Conservation (phyloP, 2,888 invertebrate genomes). For the Phalera bucephala region DNA sequence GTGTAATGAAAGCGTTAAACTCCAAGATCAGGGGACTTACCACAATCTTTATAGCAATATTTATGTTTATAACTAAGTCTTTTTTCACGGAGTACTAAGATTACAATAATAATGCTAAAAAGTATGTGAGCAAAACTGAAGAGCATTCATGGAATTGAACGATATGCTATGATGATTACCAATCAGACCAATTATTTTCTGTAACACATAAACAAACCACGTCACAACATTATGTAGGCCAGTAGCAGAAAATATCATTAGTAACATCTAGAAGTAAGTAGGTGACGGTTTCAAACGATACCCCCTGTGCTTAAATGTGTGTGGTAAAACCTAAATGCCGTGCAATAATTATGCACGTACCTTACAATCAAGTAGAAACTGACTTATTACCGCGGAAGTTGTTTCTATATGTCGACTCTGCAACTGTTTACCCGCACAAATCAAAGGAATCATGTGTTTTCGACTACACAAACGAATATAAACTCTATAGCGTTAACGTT, state of each 20-base stretch:
- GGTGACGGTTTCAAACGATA: constrained; percentile 7
- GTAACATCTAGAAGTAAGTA: constrained; percentile 2
- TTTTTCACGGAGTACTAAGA: constrained; percentile 1
- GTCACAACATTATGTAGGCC: too few species aligned
- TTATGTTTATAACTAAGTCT: background rate
- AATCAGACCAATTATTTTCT: too few species aligned
- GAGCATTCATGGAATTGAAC: too few species aligned
- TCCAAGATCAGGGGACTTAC: too few species aligned
- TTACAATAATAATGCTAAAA: too few species aligned
- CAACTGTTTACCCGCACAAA: constrained; percentile 21
- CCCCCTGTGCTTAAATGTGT: constrained; percentile 8
- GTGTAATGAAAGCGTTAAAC: too few species aligned
- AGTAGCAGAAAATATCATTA: too few species aligned
- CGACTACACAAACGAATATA: constrained; percentile 23
- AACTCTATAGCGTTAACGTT: constrained; percentile 27
- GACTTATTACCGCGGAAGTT: constrained; percentile 43
- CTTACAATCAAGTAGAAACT: constrained; percentile 36
- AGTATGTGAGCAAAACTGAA: too few species aligned
- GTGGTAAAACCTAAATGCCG: constrained; percentile 21
- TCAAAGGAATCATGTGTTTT: constrained; percentile 24
- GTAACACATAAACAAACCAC: too few species aligned
- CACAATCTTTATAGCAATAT: too few species aligned
- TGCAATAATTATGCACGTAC: constrained; percentile 15
- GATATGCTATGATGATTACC: too few species aligned
- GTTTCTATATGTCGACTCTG: constrained; percentile 35